Conservation (phyloP, 1,140 invertebrate species). For the Heliconius himera region DNA sequence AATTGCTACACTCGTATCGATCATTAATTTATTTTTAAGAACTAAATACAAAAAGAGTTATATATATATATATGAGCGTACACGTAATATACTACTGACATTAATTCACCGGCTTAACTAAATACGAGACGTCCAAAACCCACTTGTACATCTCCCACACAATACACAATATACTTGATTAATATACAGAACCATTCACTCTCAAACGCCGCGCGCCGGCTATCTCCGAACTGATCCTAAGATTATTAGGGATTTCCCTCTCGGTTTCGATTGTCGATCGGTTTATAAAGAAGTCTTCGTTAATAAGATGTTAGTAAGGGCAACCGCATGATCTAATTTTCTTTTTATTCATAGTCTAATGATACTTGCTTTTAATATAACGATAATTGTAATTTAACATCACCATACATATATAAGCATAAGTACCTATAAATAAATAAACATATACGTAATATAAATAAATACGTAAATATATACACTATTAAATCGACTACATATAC, state of each 20-base stretch:
- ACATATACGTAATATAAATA: too few species aligned
- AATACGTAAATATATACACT: too few species aligned
- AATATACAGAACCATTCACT: constrained; percentile 26
- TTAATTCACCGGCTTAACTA: neutral
- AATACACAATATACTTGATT: constrained; percentile 43
- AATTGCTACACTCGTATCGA: too few species aligned
- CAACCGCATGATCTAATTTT: neutral
- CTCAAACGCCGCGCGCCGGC: constrained; percentile 18
- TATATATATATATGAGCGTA: too few species aligned
- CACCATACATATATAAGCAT: too few species aligned
- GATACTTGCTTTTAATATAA: neutral
- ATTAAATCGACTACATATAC: too few species aligned
- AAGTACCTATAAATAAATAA: too few species aligned
- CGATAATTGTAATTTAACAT: too few species aligned
- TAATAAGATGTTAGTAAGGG: neutral
- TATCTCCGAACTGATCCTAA: constrained; percentile 34
- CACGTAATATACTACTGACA: too few species aligned
- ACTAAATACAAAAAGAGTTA: too few species aligned
- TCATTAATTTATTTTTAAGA: too few species aligned
- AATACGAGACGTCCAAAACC: too few species aligned
- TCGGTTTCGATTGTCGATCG: constrained; percentile 17
- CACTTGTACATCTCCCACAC: neutral
- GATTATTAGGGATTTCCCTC: constrained; percentile 35
- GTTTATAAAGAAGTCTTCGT: constrained; percentile 30
- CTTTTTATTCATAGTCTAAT: constrained; percentile 5